Conservation (phyloP, 2,888 invertebrate genomes). For the Empis livida region DNA sequence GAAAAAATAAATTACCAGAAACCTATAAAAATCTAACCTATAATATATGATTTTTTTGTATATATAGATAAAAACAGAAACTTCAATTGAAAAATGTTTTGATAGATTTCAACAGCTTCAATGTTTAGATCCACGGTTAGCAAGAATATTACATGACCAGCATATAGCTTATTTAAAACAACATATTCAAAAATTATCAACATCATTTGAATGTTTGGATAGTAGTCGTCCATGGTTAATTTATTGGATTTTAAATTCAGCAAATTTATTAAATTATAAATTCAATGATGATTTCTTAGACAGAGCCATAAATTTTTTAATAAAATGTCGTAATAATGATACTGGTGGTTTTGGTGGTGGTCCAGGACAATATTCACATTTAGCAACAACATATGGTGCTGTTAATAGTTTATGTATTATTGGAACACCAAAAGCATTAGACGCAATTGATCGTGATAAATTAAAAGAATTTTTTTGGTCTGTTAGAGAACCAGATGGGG, state of each 20-base stretch:
- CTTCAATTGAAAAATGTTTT: conserved; percentile 40
- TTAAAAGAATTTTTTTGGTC: conserved; percentile 67
- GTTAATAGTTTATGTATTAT: conserved; percentile 85
- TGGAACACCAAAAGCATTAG: conserved; percentile 74
- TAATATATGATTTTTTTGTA: conserved; percentile 3
- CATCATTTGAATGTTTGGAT: conserved; percentile 72
- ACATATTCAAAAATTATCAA: conserved; percentile 53
- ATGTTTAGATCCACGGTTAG: conserved; percentile 43
- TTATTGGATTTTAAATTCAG: conserved; percentile 91
- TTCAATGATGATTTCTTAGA: conserved; percentile 43
- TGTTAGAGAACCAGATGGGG: conserved; percentile 72
- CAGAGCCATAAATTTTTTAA: conserved; percentile 45
- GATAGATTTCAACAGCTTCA: conserved; percentile 38
- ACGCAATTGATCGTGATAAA: conserved; percentile 61
- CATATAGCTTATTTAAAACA: conserved; percentile 54
- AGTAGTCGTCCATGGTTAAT: conserved; percentile 93
- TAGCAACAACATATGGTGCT: conserved; percentile 96
- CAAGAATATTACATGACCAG: conserved; percentile 46
- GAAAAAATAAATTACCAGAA: too few relatives aligned
- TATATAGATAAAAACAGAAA: conserved; percentile 44
- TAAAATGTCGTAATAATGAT: conserved; percentile 36
- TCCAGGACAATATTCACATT: conserved; percentile 80
- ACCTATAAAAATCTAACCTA: background rate
- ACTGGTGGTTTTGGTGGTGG: conserved; percentile 88
- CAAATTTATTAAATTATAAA: conserved; percentile 59